Evolutionary conservation across 1,140 invertebrate species (phyloP), one percentile per base, ranked within the genome.

Genomic region (Drosophila hydei): DNA sequence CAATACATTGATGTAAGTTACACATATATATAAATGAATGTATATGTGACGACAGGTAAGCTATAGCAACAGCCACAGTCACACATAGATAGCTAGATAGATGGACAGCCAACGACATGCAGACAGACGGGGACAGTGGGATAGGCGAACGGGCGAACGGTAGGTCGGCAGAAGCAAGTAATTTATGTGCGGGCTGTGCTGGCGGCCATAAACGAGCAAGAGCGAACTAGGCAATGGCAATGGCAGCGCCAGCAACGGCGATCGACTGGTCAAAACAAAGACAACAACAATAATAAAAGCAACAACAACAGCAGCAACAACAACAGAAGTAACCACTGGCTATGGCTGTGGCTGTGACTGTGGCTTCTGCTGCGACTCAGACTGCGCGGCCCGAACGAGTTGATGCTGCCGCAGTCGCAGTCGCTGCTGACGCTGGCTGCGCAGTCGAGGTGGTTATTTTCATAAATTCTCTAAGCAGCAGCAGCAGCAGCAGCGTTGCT

Each of bases 251-350:
- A 48, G 30, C 63, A 65, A 43, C 58, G 60, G 33, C 79, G 80
- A 85, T 77, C 81, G 77, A 85, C 80, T 85, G 80, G 80, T 87
- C 81, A 84, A 79, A 84, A 84, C 76, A 84, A 84, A 79, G 67
- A 73, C 65, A 77, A 62, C 62, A 64, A 59, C 40, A 73, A 50
- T 36, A 60, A 60, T 11, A 64, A 54, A n/a, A 61, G 3, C 23
- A 48, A 27, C 56, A 38, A 36, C 58, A 33, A 33, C 36, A 58
- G 12, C 23, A 27, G 19, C 40, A 52, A 33, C 58, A 52, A 50
- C 54, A 71, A 16, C 40, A 21, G 33, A 48, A 71, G 38, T 60
- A 75, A 64, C 72, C 68, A 71, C 68, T 65, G 23, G 60, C 38
- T 16, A 51, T 72, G 52, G 30, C 16, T 55, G 7, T 36, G 43